Evolutionary conservation across 2,888 invertebrate species (phyloP), one percentile per base, ranked within the genome.

Genomic region (Bombylius discolor): DNA sequence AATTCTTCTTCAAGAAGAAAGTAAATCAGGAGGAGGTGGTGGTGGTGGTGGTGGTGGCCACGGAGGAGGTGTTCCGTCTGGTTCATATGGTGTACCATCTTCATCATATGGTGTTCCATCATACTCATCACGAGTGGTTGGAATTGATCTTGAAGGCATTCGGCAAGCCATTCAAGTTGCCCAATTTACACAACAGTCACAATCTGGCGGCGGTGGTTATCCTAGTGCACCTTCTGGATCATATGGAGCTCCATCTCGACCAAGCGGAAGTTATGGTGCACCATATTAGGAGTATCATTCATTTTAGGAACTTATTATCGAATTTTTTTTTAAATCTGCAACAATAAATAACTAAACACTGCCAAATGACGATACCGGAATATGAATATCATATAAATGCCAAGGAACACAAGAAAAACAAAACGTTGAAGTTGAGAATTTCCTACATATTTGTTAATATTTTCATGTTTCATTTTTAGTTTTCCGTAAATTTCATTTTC

Each of bases 151-250:
- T 61, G 90, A 89, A 66, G 89, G 87, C 61, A 86, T 89, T 67
- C 86, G 87, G 67, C 89, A 89, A 67, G 89, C 89, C 64, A 86
- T 90, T 75, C 89, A 90, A 72, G 89, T 90, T 61, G 90, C 90
- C 48, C 89, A 90, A 68, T 89, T 84, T 79, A 81, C 85, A 64
- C 88, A 89, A 76, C 73, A 78, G 61, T 77, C 77, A 72, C 76
- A 80, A 64, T 80, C 79, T 58, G 74, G 75, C 48, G 73, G 75
- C 50, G 70, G 65, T 56, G 70, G 71, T 56, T 71, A 71, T 51
- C 74, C 75, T 58, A 75, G 76, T 58, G 81, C 76, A 61, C 83
- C 79, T 50, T 80, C 81, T 60, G 73, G 77, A 51, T 77, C 78
- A 52, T 80, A 80, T 70, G 78, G 79, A 59, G 75, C 77, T 59